A percentile compares a stretch with the other conserved stretches of the same genome.
Evolutionary conservation across 2,113 vertebrate species (phyloP).

Genomic region (Ivindomyrus marchei): DNA sequence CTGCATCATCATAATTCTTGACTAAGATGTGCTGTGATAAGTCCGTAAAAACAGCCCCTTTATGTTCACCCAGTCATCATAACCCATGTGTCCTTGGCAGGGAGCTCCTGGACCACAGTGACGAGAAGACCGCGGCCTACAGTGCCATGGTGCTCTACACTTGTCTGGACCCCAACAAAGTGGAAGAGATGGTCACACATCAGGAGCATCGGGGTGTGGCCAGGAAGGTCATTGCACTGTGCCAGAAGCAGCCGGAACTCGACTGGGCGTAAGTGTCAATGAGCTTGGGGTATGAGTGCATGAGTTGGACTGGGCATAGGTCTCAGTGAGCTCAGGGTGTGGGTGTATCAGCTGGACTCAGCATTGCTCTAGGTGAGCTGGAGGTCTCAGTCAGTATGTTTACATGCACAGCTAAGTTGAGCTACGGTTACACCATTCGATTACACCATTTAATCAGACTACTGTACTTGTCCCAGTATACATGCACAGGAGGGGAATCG

Average conservation of each 20-base stretch:
- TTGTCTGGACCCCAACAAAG: slow-evolving; percentile 70
- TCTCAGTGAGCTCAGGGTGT: slow-evolving; percentile 25
- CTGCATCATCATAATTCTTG: background rate
- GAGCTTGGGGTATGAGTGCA: background rate
- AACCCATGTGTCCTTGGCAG: slow-evolving; percentile 35
- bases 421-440: too few relatives aligned
- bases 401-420: too few relatives aligned
- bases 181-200: slow-evolving; percentile 60
- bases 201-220: slow-evolving; percentile 60
- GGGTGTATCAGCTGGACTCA: background rate
- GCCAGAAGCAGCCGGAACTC: slow-evolving; percentile 65
- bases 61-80: background rate
- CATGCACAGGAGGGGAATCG: too few relatives aligned
- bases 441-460: too few relatives aligned
- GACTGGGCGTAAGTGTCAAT: slow-evolving; percentile 81
- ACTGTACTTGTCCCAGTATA: too few relatives aligned
- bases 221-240: slow-evolving; percentile 66
- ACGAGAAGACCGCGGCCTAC: slow-evolving; percentile 74
- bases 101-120: slow-evolving; percentile 63
- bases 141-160: slow-evolving; percentile 83
- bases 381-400: background rate
- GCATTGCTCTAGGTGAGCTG: background rate
- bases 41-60: background rate
- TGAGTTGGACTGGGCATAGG: slow-evolving; percentile 66
- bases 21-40: background rate